These are phyloP conservation scores for Quiscalus mexicanus DNA, from an alignment of 2,113 vertebrate genomes.

Conservation along the genomic window DNA sequence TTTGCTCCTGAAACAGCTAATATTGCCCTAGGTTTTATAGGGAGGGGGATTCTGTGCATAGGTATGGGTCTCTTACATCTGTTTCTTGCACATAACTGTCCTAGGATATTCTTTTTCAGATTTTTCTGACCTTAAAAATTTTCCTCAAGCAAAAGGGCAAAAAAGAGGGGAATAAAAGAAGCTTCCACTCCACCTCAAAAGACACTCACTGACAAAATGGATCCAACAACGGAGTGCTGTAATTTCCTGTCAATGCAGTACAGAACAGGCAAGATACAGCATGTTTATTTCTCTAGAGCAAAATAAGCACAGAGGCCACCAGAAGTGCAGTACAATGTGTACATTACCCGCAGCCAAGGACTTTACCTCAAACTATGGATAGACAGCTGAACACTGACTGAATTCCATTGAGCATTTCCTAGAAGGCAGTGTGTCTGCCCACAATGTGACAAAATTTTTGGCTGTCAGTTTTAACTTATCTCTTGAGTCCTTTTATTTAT, in stretches of 20 bases:
- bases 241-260: neutral
- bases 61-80: neutral
- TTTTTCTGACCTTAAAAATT: neutral
- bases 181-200: neutral
- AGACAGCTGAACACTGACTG: neutral
- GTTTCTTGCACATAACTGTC: neutral
- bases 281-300: neutral
- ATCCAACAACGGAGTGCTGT: neutral
- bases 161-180: neutral
- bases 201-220: neutral
- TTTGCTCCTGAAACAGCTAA: neutral
- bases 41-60: neutral
- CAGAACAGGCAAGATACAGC: neutral
- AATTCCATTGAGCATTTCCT: neutral
- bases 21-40: neutral
- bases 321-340: neutral
- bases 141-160: neutral
- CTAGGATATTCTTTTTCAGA: neutral
- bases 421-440: neutral
- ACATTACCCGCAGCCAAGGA: neutral
- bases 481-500: neutral
- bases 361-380: neutral
- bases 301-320: neutral
- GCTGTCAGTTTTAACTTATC: neutral
- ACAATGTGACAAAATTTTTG: neutral